Base-by-base conservation (phyloP, 2,888 invertebrate species). In the Saturnia pavonia region DNA sequence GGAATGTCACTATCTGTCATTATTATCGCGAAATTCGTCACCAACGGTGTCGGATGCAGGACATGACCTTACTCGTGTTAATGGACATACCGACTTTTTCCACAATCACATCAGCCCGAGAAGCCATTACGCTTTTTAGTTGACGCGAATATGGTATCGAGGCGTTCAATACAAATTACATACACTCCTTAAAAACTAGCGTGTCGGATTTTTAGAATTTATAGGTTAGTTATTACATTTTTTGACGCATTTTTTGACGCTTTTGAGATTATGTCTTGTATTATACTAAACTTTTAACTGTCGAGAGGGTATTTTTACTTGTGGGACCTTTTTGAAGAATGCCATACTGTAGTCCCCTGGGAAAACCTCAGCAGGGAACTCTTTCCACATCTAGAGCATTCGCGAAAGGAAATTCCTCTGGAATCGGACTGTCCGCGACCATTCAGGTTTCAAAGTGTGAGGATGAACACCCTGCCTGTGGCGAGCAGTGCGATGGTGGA, bases 1-100 rank as follows among this genome's bases (percentile, higher is more conserved):
- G 85, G 88, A 86, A 89, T 88, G 86, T 82, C 77, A 81, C n/a
- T 81, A 81, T 73, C 70, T 68, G 74, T 6, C 6, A 34, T 6
- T 34, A 34, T 74, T 70, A 75, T 73, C 71, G 79, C 78, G 76
- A 78, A 80, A 72, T 82, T 82, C 82, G 82, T 82, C 89, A 87
- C 88, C 81, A 80, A 72, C 76, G 82, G 89, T 83, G 89, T 85
- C 80, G 82, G 80, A 80, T 19, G 63, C 40, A 63, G 63, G 16
- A 63, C 63, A 78, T 77, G 71, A 72, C 69, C 69, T 70, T 70
- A 60, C 19, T 74, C 69, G 75, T 77, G 78, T 73, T 73, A 71
- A 74, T 69, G 69, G 68, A 70, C 77, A 80, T 82, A 77, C 80
- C 73, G 74, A 69, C 74, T 79, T 83, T 81, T 81, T 80, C 25